Conservation (phyloP, 1,140 invertebrate species). For the Lanistes nyassanus region DNA sequence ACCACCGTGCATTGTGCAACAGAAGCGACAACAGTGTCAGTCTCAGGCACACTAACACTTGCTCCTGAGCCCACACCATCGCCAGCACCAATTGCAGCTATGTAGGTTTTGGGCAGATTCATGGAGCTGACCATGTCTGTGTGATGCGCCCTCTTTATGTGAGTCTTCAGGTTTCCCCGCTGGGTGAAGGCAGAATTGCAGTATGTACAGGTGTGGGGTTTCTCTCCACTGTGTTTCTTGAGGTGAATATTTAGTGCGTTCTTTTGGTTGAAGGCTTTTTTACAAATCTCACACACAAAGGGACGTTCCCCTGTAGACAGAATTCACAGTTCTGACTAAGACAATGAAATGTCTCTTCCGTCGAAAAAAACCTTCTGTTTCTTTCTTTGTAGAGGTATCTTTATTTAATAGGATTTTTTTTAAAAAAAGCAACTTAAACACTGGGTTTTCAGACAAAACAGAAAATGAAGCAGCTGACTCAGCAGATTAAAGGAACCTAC, state of each 20-base stretch:
- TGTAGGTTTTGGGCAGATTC: conserved; percentile 44
- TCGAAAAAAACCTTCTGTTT: too few relatives aligned
- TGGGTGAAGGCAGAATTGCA: conserved; percentile 82
- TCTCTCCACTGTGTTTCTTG: conserved; percentile 79
- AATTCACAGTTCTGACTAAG: not conserved
- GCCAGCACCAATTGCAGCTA: not conserved
- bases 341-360: too few relatives aligned
- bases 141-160: conserved; percentile 71
- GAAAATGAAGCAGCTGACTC: not conserved
- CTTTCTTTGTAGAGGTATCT: too few relatives aligned
- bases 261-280: conserved; percentile 92
- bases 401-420: too few relatives aligned
- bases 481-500: conserved; percentile 59
- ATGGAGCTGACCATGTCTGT: conserved; percentile 61
- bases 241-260: conserved; percentile 66
- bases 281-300: conserved; percentile 89
- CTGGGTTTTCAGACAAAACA: conserved; percentile 1
- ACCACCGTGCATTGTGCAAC: conserved; percentile 11
- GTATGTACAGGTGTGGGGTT: conserved; percentile 83
- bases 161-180: conserved; percentile 73
- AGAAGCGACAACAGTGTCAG: not conserved
- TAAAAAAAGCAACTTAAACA: too few relatives aligned
- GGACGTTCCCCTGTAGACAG: conserved; percentile 77
- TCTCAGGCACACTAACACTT: not conserved
- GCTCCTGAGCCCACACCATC: not conserved